These are phyloP conservation scores for Metalampra italica DNA, from an alignment of 2,888 invertebrate species.

Conservation along the genomic window DNA sequence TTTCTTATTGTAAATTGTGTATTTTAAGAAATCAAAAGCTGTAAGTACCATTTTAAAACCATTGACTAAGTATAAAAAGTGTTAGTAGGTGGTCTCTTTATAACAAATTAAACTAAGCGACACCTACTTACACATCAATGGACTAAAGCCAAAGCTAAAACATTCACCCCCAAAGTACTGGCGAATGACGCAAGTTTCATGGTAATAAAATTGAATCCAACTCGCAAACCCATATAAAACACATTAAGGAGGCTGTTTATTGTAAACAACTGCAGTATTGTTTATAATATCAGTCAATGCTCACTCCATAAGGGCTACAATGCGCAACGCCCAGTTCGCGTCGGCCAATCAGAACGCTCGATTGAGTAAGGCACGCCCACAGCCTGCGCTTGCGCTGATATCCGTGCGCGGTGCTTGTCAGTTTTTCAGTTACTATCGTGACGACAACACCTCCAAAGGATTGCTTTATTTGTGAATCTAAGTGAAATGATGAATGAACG, in stretches of 20 bases:
- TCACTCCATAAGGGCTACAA: slow-evolving; percentile 50
- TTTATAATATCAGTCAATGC: slow-evolving; percentile 65
- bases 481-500: slow-evolving; percentile 65
- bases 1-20: too few species aligned
- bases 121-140: background rate
- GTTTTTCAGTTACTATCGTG: slow-evolving; percentile 57
- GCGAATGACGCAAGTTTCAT: slow-evolving; percentile 54
- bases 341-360: slow-evolving; percentile 46
- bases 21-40: background rate
- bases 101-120: too few species aligned
- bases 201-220: slow-evolving; percentile 63
- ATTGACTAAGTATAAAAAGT: too few species aligned
- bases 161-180: slow-evolving; percentile 10
- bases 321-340: slow-evolving; percentile 44
- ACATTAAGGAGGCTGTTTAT: slow-evolving; percentile 69
- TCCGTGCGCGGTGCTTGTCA: slow-evolving; percentile 39
- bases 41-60: background rate
- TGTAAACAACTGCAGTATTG: slow-evolving; percentile 71
- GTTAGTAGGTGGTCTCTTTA: too few species aligned
- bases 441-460: slow-evolving; percentile 28
- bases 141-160: background rate
- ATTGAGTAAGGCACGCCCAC: slow-evolving; percentile 54
- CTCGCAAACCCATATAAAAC: slow-evolving; percentile 70
- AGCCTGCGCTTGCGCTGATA: slow-evolving; percentile 54
- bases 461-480: slow-evolving; percentile 16